Base-by-base conservation (phyloP, 2,797 vertebrate genomes). In the Erpetoichthys calabaricus region DNA sequence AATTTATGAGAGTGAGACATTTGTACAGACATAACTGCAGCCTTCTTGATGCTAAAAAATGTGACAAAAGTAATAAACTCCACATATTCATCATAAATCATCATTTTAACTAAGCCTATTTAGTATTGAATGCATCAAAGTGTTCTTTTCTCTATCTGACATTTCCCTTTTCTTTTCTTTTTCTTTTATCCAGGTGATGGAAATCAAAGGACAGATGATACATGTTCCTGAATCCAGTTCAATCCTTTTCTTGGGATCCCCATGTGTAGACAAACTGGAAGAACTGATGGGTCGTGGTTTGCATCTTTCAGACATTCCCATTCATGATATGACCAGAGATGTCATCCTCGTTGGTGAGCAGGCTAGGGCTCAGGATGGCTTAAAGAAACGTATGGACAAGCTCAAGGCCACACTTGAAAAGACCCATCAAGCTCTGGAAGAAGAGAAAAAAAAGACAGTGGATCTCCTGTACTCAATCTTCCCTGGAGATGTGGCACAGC, bases 201-300 rank as follows among this genome's bases (percentile, higher is more conserved):
- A 99, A 73, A 70, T 99, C 63, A 99, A 98, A 73, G 96, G 96
- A 64, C 96, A 99, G 81, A 99, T 99, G 96, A 92, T 98, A 69
- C 89, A 97, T 0, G 88, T 98, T 45, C 89, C 91, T 0, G 96
- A 99, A 73, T 97, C 94, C 5, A 89, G 84, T 73, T 91, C 89
- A 0, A 73, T 99, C 71, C 84, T 99, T 66, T 99, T 99, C 68
- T 77, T 99, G 80, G 96, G 96, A 8, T 99, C 96, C 1, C 94
- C 94, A 0, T 92, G 96, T 53, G 96, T 99, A 56, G 96, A 98
- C 76, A 97, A 97, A 67, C 65, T 99, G 74, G 96, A 98, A 68
- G 94, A 98, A 75, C 84, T 99, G 58, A 96, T 99, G 94, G 94
- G 96, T 47, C 79, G 92, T 50, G 96, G 96, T 47, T 87, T 99